Base-by-base conservation (phyloP, 2,797 vertebrate genomes). In the Semotilus atromaculatus region DNA sequence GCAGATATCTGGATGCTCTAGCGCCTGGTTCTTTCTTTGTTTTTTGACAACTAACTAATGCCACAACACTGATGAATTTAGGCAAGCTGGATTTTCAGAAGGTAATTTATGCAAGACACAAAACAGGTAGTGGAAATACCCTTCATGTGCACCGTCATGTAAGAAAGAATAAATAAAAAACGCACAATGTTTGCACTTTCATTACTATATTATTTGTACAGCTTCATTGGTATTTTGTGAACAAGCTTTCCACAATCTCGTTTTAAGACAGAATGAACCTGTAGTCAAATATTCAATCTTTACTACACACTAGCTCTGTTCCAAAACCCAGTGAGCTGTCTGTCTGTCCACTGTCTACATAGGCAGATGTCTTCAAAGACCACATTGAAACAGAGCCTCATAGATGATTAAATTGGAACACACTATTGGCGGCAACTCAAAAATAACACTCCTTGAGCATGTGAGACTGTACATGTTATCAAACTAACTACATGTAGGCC, bases 41-140 rank as follows among this genome's bases (percentile, higher is more conserved):
- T 40, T 81, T 73, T 73, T 64, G 38, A 58, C 38, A 73, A 5
- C 38, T n/a, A 36, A 18, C 60, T 43, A 21, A 62, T 62, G 68
- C 16, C 13, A 4, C 16, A 38, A 83, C 45, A 40, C 11, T 53
- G 62, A 68, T 66, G 16, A 26, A 51, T 75, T 48, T 21, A 38
- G 23, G 62, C 81, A 16, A 64, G 23, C 21, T 66, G 5, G 10
- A 19, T 36, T 21, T 40, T 53, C 4, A 68, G 58, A 64, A 64
- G 21, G 58, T 66, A 21, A 74, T 75, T 83, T 11, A 51, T 83
- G 43, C 26, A n/a, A 21, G 55, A 62, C 40, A 43, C 19, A 53
- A 21, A 78, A 29, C 8, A 13, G 4, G 29, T 48, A 21, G 64
- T 29, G 26, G 40, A 66, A 64, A 64, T n/a, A 48, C 10, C 10